Conservation (phyloP, 2,797 vertebrate genomes). For the Corythornis leucogaster region DNA sequence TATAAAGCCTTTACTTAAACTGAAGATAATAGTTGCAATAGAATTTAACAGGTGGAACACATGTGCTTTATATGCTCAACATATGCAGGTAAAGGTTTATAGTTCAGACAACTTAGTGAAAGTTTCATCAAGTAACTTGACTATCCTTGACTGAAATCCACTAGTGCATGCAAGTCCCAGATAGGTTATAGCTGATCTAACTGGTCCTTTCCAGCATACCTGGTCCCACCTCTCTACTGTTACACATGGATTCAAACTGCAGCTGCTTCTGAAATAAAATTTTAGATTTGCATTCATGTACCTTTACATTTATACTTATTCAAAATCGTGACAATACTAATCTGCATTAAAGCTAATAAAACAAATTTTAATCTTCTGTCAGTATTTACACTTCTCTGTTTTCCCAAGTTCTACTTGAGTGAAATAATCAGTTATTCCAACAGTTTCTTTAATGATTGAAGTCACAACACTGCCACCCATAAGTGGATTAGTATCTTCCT, state of each 20-base stretch:
- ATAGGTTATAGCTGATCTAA: neutral
- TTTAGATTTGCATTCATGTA: neutral
- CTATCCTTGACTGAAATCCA: neutral
- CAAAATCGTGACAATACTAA: slow-evolving; percentile 15
- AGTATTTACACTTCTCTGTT: slow-evolving; percentile 18
- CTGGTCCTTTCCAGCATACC: neutral
- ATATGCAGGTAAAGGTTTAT: neutral
- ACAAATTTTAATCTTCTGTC: slow-evolving; percentile 2
- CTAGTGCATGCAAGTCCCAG: neutral
- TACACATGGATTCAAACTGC: neutral
- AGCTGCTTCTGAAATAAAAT: neutral
- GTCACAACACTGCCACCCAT: neutral
- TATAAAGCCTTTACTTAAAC: neutral
- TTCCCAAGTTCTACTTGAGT: slow-evolving; percentile 41
- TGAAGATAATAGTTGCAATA: neutral
- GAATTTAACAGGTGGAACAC: neutral
- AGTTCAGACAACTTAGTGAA: neutral
- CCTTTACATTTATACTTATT: neutral
- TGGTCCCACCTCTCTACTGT: neutral
- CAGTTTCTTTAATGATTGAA: slow-evolving; percentile 23
- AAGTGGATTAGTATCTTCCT: slow-evolving; percentile 35
- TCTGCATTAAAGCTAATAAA: slow-evolving; percentile 56
- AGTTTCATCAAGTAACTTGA: slow-evolving; percentile 10
- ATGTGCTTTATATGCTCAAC: neutral
- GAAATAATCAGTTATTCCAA: slow-evolving; percentile 5